phyloP scores from a whole-genome alignment of 2,888 invertebrate genomes.

The Aradus depressus region DNA sequence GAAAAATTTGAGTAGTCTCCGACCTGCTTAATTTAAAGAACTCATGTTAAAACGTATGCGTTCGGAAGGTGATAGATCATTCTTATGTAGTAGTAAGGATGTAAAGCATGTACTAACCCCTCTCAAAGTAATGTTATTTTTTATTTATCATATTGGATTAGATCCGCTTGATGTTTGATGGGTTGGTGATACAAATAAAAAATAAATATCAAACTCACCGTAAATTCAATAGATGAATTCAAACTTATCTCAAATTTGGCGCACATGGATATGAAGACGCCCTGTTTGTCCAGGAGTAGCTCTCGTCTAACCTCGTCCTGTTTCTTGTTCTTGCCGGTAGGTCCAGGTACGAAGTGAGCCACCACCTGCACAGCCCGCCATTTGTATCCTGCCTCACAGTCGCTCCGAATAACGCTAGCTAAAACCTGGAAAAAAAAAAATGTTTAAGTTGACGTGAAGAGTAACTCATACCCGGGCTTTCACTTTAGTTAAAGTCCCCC shows the following conservation, averaged over 20 bases:
- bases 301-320: constrained; percentile 20
- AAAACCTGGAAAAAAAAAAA: constrained; percentile 38
- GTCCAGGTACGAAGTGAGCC: constrained; percentile 29
- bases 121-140: no score
- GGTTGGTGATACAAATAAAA: no score
- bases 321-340: constrained; percentile 25
- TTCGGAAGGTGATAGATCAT: no score
- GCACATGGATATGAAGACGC: constrained; percentile 44
- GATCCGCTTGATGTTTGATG: no score
- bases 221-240: constrained; percentile 5
- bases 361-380: constrained; percentile 50
- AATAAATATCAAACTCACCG: not conserved
- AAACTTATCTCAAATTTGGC: constrained; percentile 34
- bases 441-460: no score
- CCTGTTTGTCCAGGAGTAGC: constrained; percentile 39
- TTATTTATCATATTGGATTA: no score
- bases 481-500: not conserved
- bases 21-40: no score
- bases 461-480: no score
- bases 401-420: constrained; percentile 60
- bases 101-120: no score
- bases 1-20: no score
- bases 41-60: no score
- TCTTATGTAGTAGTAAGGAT: no score
- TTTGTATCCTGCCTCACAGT: constrained; percentile 42